phyloP scores from a whole-genome alignment of 1,140 invertebrate species.

The Parasteatoda tepidariorum region DNA sequence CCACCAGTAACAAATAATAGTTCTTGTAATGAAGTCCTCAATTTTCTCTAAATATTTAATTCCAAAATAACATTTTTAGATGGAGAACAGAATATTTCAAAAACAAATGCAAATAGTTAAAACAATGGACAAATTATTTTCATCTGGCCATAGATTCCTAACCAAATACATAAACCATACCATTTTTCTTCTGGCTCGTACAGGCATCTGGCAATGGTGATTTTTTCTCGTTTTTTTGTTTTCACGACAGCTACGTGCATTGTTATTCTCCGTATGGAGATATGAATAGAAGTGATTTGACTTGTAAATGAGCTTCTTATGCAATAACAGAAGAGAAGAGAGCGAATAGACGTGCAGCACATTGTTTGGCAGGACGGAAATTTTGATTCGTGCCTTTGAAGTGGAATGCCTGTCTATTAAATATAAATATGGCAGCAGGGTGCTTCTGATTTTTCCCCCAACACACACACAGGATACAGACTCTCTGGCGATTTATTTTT shows the following conservation, averaged over 20 bases:
- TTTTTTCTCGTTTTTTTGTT: background rate
- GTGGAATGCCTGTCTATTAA: slow-evolving; percentile 50
- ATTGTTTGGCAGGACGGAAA: slow-evolving; percentile 27
- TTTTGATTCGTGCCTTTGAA: slow-evolving; percentile 33
- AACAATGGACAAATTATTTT: no score
- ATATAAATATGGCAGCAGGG: slow-evolving; percentile 33
- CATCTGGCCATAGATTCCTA: no score
- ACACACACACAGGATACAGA: background rate
- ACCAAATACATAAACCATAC: no score
- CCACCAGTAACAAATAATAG: no score
- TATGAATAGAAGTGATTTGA: slow-evolving; percentile 46
- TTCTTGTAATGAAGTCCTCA: no score
- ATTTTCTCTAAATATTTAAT: no score
- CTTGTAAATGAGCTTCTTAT: slow-evolving; percentile 56
- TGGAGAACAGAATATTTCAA: no score
- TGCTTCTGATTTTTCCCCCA: background rate
- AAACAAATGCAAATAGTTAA: no score
- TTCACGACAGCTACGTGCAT: background rate
- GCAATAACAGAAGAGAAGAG: slow-evolving; percentile 25
- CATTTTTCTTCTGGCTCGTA: no score
- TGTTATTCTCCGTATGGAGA: slow-evolving; percentile 52
- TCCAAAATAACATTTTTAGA: no score
- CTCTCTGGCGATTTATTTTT: background rate
- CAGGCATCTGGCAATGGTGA: no score
- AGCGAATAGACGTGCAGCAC: slow-evolving; percentile 12